Evolutionary conservation across 2,888 invertebrate species (phyloP).

Genomic region (Cephus nigrinus): DNA sequence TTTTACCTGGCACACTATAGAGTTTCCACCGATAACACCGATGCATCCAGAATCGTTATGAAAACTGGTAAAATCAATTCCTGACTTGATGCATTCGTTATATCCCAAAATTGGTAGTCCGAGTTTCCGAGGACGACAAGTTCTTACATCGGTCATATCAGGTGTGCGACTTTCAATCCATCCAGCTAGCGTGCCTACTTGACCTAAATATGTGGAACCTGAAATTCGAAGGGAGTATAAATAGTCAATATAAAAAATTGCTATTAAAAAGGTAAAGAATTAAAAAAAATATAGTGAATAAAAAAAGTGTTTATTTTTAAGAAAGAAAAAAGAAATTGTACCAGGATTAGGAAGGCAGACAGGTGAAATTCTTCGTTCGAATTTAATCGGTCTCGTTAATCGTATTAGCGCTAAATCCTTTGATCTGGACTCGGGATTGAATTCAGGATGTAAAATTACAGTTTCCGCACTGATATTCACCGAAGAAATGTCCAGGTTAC

Average conservation of each 20-base stretch:
- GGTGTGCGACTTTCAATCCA: conserved; percentile 60
- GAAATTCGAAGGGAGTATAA: conserved; percentile 25
- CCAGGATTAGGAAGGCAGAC: conserved; percentile 70
- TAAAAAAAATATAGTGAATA: background rate
- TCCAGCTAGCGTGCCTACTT: conserved; percentile 68
- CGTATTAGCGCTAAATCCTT: conserved; percentile 73
- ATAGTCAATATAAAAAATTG: conserved; percentile 26
- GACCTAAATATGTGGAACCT: conserved; percentile 67
- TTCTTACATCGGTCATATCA: conserved; percentile 37
- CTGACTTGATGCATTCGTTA: conserved; percentile 65
- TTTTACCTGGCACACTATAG: conserved; percentile 69
- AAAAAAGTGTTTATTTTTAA: background rate
- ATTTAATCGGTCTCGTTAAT: conserved; percentile 68
- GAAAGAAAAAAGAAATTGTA: background rate
- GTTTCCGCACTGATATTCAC: conserved; percentile 68
- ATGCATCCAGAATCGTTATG: conserved; percentile 70
- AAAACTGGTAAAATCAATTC: conserved; percentile 54
- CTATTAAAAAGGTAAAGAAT: background rate
- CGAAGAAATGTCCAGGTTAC: conserved; percentile 67
- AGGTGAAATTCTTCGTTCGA: conserved; percentile 69
- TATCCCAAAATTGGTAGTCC: conserved; percentile 68
- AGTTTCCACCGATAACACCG: conserved; percentile 68
- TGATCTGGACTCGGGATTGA: conserved; percentile 67
- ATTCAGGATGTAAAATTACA: conserved; percentile 70
- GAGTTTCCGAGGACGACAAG: conserved; percentile 69